Base-by-base conservation (phyloP, 2,113 vertebrate species). In the Elaphurus davidianus region DNA sequence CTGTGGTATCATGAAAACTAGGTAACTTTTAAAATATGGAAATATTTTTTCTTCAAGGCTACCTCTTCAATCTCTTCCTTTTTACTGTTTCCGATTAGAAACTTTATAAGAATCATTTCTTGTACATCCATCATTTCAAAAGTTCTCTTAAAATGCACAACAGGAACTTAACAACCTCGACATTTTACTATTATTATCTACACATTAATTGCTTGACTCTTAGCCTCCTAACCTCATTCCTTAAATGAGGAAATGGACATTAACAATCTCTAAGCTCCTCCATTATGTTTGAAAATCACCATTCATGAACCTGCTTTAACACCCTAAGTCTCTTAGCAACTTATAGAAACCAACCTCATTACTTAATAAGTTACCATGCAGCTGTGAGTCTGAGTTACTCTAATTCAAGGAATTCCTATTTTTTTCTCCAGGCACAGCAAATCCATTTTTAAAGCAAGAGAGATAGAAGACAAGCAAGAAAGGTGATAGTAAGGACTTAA, bases 391-490 rank as follows among this genome's bases (percentile, higher is more conserved):
- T 30, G 59, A 91, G 78, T 82, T 67, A 60, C 78, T 83, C 59
- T 60, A 36, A 74, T 40, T 95, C 33, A n/a, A 62, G 78, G 43
- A 82, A 82, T 82, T 50, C 55, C 40, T 92, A 23, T 74, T 74
- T 64, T 78, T 79, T 52, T 23, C 50, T 86, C 13, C 33, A 33
- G 28, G 54, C 28, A 95, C 43, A 17, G 5, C 43, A 8, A 27
- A 83, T 89, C n/a, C 40, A 62, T 95, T 83, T 96, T 87, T 82
- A 91, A 92, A 87, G 90, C 27, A 76, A 84, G 60, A 92, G n/a
- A 96, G 62, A 87, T 19, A 67, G 67, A 90, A 87, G 25, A 55
- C 33, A 88, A 92, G 50, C 8, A 91, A 95, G 71, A 33, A 67
- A 91, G 45, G 36, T 78, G 14, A 62, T 3, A n/a, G 36, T 33